These are phyloP conservation scores for Sapayoa aenigma DNA, from an alignment of 2,113 vertebrate genomes.

Conservation along the genomic window DNA sequence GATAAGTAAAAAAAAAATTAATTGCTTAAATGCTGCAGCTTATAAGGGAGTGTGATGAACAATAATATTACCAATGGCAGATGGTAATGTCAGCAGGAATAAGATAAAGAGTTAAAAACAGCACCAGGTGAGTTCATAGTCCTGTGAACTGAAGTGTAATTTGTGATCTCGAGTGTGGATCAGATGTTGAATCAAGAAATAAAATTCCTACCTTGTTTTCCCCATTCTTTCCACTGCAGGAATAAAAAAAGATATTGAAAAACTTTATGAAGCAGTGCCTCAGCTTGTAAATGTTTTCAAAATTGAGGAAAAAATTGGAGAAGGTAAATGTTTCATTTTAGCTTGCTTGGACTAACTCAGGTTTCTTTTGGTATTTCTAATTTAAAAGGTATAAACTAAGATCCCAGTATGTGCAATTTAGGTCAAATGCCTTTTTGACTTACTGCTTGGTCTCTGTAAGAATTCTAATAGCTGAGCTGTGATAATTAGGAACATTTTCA, in stretches of 20 bases:
- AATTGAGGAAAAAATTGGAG: slow-evolving; percentile 92
- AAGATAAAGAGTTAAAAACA: too few relatives aligned
- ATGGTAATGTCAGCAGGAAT: neutral
- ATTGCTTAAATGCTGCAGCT: neutral
- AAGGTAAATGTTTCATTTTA: slow-evolving; percentile 79
- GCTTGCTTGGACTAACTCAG: neutral
- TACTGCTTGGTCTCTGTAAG: neutral
- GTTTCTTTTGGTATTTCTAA: neutral
- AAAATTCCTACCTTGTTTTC: neutral
- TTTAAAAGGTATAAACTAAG: neutral
- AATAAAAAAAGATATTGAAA: slow-evolving; percentile 85
- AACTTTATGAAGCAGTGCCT: slow-evolving; percentile 88
- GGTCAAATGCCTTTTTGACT: neutral
- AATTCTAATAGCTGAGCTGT: neutral
- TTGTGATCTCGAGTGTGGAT: neutral
- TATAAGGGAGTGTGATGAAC: neutral
- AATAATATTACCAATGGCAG: neutral
- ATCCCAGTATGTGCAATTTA: neutral
- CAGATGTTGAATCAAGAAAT: neutral
- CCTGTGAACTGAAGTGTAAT: neutral
- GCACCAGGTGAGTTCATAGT: neutral
- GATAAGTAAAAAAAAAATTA: neutral
- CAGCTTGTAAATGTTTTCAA: slow-evolving; percentile 87
- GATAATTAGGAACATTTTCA: neutral
- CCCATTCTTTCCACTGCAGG: slow-evolving; percentile 68